phyloP scores from a whole-genome alignment of 1,140 invertebrate species.

The Ips typographus region DNA sequence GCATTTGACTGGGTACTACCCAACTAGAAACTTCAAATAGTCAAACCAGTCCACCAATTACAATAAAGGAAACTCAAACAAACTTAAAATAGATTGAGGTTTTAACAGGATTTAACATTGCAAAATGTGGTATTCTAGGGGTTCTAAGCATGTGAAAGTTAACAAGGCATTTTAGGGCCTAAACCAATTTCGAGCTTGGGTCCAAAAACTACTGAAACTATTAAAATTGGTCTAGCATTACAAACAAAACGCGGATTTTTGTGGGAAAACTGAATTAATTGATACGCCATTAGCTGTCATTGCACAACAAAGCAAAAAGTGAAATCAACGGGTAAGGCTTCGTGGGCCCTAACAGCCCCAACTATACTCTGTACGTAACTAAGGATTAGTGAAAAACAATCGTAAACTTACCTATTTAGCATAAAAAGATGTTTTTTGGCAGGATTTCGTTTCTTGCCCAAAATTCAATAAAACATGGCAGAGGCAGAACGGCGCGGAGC shows the following conservation, averaged over 20 bases:
- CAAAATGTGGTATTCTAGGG: neutral
- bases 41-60: too few species aligned
- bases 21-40: too few species aligned
- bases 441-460: neutral
- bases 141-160: neutral
- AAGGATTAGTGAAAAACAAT: neutral
- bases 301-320: conserved; percentile 1
- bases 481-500: conserved; percentile 2
- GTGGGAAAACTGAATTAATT: neutral
- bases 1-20: too few species aligned
- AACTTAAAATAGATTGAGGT: neutral
- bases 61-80: too few species aligned
- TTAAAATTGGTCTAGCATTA: neutral
- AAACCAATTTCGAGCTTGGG: neutral
- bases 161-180: neutral
- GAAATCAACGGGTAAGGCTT: neutral
- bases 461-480: conserved; percentile 2
- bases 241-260: neutral
- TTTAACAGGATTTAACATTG: neutral
- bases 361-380: neutral
- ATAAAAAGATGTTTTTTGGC: neutral
- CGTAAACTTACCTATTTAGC: neutral
- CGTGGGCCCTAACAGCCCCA: neutral
- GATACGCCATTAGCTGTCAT: conserved; percentile 1
- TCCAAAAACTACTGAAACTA: neutral